Evolutionary conservation across 53 echinoderm and acorn worm species (phyloP).

Genomic region (Temnopleurus reevesii): DNA sequence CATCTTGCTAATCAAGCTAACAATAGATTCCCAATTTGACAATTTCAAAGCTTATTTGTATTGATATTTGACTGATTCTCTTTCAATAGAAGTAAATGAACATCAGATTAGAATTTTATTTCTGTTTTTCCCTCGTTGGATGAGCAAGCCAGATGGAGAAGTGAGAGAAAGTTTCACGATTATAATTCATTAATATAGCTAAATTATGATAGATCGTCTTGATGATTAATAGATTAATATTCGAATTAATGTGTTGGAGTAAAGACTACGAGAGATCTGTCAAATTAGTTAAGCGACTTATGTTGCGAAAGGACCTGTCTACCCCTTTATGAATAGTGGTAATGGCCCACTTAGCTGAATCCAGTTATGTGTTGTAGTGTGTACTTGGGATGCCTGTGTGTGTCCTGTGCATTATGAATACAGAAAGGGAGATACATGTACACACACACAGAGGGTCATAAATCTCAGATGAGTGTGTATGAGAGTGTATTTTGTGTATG

Average conservation of each 20-base stretch:
- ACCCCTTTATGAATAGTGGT: constrained; percentile 36
- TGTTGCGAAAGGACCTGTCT: constrained; percentile 3
- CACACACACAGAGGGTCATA: background rate
- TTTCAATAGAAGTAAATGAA: no score
- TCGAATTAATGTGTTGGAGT: background rate
- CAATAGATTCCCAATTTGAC: no score
- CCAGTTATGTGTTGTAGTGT: background rate
- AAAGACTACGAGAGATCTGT: background rate
- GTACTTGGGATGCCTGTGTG: constrained; percentile 22
- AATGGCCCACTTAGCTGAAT: constrained; percentile 19
- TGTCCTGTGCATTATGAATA: constrained; percentile 5
- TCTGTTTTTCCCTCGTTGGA: no score
- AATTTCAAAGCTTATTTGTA: no score
- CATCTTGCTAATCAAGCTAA: no score
- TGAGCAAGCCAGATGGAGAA: no score
- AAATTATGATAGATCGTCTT: no score
- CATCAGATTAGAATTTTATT: no score
- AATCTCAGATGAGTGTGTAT: constrained; percentile 34
- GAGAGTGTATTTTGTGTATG: constrained; percentile 42
- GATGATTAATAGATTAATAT: no score
- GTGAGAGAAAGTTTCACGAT: no score
- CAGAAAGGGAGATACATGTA: background rate
- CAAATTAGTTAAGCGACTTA: background rate
- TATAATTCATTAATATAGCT: no score
- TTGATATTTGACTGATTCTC: no score